phyloP scores from a whole-genome alignment of 92 coral and sea anemone genomes.

The Paragorgia papillata region DNA sequence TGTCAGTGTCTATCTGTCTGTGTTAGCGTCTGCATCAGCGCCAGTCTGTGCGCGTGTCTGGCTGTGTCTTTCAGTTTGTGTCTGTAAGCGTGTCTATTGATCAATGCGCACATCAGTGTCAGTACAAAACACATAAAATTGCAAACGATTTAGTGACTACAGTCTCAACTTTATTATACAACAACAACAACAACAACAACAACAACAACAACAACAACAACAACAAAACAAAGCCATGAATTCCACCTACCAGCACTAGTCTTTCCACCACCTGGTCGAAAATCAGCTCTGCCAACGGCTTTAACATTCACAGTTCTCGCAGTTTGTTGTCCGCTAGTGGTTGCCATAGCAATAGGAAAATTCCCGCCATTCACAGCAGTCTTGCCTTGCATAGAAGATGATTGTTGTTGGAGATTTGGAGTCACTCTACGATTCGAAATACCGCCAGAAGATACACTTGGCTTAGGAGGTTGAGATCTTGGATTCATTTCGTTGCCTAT shows the following conservation, averaged over 20 bases:
- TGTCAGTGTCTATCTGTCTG: too few species aligned
- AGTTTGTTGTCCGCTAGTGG: conserved; percentile 18
- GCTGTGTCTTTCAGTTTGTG: too few species aligned
- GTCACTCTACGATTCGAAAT: conserved; percentile 46
- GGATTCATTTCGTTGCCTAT: conserved; percentile 74
- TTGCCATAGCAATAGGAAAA: conserved; percentile 25
- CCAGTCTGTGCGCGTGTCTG: too few species aligned
- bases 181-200: too few species aligned
- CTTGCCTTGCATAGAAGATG: conserved; percentile 50
- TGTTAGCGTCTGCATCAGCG: too few species aligned
- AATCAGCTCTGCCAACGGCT: conserved; percentile 85
- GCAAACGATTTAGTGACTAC: too few species aligned
- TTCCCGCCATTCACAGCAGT: conserved; percentile 50
- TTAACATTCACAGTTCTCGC: conserved; percentile 76
- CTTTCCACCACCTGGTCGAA: conserved; percentile 69
- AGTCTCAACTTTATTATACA: too few species aligned
- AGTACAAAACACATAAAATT: too few species aligned
- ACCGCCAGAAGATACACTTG: conserved; percentile 67
- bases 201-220: too few species aligned
- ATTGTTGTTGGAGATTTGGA: conserved; percentile 42
- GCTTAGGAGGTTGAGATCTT: conserved; percentile 69
- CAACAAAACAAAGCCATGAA: too few species aligned
- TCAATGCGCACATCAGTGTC: too few species aligned
- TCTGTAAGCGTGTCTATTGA: too few species aligned
- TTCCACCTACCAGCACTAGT: conserved; percentile 66